Evolutionary conservation across 2,888 invertebrate species (phyloP), one percentile per base, ranked within the genome.

Genomic region (Quadroppia sp.): DNA sequence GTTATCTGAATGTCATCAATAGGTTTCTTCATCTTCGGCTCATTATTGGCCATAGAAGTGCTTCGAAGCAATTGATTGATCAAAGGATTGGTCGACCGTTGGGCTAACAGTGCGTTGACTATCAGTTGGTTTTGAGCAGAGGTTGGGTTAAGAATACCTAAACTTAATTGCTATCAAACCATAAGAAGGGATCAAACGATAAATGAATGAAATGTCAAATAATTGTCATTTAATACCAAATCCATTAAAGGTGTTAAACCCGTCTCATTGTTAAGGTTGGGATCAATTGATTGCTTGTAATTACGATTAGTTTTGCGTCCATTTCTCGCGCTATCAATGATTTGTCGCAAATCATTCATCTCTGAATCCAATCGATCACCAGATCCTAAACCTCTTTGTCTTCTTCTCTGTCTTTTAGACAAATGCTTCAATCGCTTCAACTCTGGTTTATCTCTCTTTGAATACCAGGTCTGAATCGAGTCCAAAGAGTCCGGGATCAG

Each of bases 101-200:
- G 53, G n/a, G 25, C 53, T 20, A 53, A 23, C 53, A 53, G n/a
- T 53, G 53, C 53, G 25, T 53, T 53, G 20, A 53, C 53, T 53
- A 53, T 23, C 4, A 53, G 15, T 23, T 53, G 53, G 25, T 53
- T 53, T 23, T 45, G 45, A 17, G 15, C 45, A 2, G 15, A 3
- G 17, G 15, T n/a, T 13, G 53, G 53, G 23, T 53, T 53, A 53
- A 53, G 53, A 23, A 53, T 53, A 20, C 53, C 53, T 53, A 53
- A 53, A 20, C 13, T 13, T 23, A 53, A 20, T 53, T 53, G 53
- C 53, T 53, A n/a, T 53, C 25, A 2, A 53, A 53, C 9, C n/a
- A 9, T 9, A 53, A 20, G 23, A 7, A 53, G 11, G 23, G 23
- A 53, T 53, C n/a, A 20, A 53, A 53, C 9, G 7, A 4, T 50